Conservation (phyloP, 2,888 invertebrate species). For the Epistrophe grossulariae region DNA sequence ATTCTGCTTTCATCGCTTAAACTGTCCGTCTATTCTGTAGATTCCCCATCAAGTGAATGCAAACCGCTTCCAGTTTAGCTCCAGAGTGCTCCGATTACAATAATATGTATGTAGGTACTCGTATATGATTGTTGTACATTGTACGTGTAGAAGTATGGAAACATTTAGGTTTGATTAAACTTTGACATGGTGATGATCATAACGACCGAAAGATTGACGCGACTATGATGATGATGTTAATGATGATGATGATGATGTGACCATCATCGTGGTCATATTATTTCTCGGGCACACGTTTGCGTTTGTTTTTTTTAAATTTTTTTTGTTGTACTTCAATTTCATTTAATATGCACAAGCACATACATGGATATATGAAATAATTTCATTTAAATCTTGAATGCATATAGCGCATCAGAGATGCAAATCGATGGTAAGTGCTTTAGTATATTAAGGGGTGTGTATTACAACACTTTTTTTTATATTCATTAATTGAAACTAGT, state of each 20-base stretch:
- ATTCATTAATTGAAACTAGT: conserved; percentile 38
- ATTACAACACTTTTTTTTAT: conserved; percentile 7
- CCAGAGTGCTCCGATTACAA: conserved; percentile 59
- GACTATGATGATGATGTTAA: conserved; percentile 20
- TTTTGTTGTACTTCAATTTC: conserved; percentile 17
- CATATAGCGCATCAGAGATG: conserved; percentile 5
- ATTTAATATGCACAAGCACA: neutral
- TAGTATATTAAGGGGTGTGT: conserved; percentile 1
- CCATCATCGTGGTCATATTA: conserved; percentile 47
- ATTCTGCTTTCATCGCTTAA: conserved; percentile 31
- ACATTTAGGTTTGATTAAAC: conserved; percentile 58
- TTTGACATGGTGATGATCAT: conserved; percentile 39
- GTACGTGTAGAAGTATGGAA: conserved; percentile 31
- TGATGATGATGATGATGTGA: conserved; percentile 23
- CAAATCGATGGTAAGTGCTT: conserved; percentile 28
- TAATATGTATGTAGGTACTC: conserved; percentile 32
- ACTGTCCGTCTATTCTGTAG: conserved; percentile 24
- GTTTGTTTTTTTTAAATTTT: conserved; percentile 7
- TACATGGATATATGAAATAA: conserved; percentile 15
- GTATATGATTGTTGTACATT: conserved; percentile 40
- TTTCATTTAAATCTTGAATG: conserved; percentile 28
- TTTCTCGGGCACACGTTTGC: conserved; percentile 62
- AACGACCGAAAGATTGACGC: conserved; percentile 13
- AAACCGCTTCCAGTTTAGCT: conserved; percentile 14
- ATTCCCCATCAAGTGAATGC: conserved; percentile 27